Evolutionary conservation across 2,797 vertebrate species (phyloP).

Genomic region (Parauchenoglanis punctatus): DNA sequence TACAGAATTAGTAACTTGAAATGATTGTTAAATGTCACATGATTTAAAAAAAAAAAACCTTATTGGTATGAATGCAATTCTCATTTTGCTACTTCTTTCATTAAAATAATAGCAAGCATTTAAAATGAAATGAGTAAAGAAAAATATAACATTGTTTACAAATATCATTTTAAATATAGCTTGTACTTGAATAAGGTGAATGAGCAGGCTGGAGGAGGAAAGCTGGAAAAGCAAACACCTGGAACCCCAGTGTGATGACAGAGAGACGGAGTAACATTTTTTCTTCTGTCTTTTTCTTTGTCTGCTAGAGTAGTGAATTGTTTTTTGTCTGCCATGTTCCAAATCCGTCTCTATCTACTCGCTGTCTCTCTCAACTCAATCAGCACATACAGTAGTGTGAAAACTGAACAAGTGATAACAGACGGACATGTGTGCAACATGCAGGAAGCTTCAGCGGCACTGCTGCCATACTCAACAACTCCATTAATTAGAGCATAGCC

Average conservation of each 20-base stretch:
- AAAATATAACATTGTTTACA: not conserved
- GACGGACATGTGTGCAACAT: constrained; percentile 37
- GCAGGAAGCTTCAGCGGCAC: constrained; percentile 27
- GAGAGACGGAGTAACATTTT: constrained; percentile 6
- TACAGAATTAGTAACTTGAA: not conserved
- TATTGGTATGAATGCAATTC: not conserved
- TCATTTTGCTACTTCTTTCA: not conserved
- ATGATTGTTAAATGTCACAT: not conserved
- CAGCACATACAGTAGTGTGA: constrained; percentile 12
- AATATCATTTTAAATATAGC: not conserved
- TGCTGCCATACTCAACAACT: constrained; percentile 44
- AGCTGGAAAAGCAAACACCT: not conserved
- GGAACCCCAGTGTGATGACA: not conserved
- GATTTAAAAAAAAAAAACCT: not conserved
- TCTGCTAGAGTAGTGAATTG: not conserved
- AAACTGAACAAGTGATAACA: constrained; percentile 20
- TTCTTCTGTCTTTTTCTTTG: constrained; percentile 11
- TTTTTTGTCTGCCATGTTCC: constrained; percentile 11
- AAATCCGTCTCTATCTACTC: constrained; percentile 15
- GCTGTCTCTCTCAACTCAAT: constrained; percentile 2
- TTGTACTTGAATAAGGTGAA: not conserved
- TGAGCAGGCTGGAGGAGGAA: not conserved
- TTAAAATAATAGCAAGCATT: not conserved
- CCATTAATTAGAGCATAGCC: constrained; percentile 58
- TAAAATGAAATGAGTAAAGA: not conserved